Conservation (phyloP, 2,797 vertebrate species). For the Danio tinwini region DNA sequence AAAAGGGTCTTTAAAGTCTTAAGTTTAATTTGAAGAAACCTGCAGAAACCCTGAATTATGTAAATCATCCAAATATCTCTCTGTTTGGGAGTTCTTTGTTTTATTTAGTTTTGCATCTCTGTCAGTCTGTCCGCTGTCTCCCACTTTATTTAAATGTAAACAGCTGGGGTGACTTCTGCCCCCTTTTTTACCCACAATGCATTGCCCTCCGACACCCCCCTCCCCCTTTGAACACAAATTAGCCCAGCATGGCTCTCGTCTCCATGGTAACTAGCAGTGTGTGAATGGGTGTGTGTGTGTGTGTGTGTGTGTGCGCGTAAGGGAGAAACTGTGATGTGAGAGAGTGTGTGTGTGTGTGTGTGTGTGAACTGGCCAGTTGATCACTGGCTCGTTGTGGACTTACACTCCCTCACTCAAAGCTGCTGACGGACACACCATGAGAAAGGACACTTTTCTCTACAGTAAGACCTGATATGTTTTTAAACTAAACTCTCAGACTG, state of each 20-base stretch:
- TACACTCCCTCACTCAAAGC: constrained; percentile 20
- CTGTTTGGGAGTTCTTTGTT: too few relatives aligned
- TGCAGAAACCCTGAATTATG: too few relatives aligned
- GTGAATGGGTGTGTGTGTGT: constrained; percentile 55
- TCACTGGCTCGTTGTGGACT: constrained; percentile 39
- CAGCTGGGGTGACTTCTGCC: constrained; percentile 48
- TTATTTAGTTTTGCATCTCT: background rate
- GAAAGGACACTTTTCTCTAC: constrained; percentile 11
- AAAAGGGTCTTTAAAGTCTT: too few relatives aligned
- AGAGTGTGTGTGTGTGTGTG: constrained; percentile 46
- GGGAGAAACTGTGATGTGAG: constrained; percentile 1
- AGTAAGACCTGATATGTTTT: constrained; percentile 38
- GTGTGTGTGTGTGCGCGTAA: constrained; percentile 36
- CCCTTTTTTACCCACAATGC: constrained; percentile 36
- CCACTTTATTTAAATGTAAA: constrained; percentile 58
- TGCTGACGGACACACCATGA: constrained; percentile 43
- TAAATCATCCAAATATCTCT: too few relatives aligned
- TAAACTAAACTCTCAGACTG: background rate
- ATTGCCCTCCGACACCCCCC: constrained; percentile 70
- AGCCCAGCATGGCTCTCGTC: constrained; percentile 79
- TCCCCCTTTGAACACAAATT: constrained; percentile 78
- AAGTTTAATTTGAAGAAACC: too few relatives aligned
- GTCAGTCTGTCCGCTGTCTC: background rate
- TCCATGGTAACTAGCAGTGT: constrained; percentile 75
- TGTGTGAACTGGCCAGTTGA: constrained; percentile 54